Evolutionary conservation across 2,888 invertebrate genomes (phyloP).

Genomic region (Pristionchus maxplancki): DNA sequence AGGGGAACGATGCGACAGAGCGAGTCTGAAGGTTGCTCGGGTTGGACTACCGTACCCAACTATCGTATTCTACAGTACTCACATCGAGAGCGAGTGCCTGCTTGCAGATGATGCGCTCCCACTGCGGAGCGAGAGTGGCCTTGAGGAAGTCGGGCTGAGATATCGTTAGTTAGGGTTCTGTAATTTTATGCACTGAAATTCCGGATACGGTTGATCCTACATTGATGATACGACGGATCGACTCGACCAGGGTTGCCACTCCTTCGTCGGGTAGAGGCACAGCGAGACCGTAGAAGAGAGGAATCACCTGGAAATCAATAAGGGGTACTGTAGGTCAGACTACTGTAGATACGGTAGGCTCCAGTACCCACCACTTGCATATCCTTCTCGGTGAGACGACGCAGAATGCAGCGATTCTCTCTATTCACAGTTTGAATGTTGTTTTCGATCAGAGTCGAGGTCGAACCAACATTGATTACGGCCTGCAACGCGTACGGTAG

Average conservation of each 20-base stretch:
- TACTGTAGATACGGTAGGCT: neutral
- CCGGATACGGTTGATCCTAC: neutral
- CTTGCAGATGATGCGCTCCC: constrained; percentile 24
- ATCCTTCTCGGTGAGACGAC: neutral
- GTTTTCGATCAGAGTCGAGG: neutral
- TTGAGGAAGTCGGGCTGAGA: neutral
- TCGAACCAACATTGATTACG: neutral
- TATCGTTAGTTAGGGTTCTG: neutral
- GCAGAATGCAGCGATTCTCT: neutral
- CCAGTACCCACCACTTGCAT: constrained; percentile 30
- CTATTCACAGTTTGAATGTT: neutral
- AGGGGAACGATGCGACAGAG: neutral
- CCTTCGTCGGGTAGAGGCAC: constrained; percentile 19
- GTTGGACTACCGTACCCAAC: neutral
- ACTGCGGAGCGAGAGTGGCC: constrained; percentile 5
- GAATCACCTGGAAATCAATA: constrained; percentile 30
- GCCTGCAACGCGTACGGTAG: neutral
- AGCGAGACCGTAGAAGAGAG: constrained; percentile 17
- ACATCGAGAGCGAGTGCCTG: constrained; percentile 22
- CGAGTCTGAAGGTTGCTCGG: neutral
- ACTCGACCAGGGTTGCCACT: neutral
- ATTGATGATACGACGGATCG: constrained; percentile 18
- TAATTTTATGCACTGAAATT: neutral
- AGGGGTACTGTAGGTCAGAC: neutral
- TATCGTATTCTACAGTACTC: neutral